Base-by-base conservation (phyloP, 1,140 invertebrate species). In the Thaumetopoea pityocampa region DNA sequence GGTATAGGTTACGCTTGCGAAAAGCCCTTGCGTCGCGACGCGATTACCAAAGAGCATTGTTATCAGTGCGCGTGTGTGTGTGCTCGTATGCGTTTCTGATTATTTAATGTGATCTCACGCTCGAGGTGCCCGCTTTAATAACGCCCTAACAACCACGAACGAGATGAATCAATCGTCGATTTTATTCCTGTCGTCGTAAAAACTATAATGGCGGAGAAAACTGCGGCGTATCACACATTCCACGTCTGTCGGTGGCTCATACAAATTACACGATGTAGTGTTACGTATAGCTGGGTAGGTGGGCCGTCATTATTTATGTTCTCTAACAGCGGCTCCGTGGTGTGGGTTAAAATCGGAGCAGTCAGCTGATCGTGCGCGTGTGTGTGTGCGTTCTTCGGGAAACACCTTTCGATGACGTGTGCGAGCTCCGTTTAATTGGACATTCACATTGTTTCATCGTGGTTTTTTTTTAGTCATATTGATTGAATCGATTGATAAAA, bases 301-400 rank as follows among this genome's bases (percentile, higher is more conserved):
- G 73, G 77, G 69, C 73, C 71, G 69, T 82, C 78, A 84, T 84
- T 84, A 84, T 84, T 84, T 81, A 84, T 84, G 80, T 81, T 84
- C 79, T 83, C 77, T 84, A 81, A 84, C 77, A 74, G 64, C 62
- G 62, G 58, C 58, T 62, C 54, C 49, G 53, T 74, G 63, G 78
- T 80, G 76, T 80, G 73, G 56, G 77, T 78, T 84, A 74, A 81
- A 84, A 84, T 81, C 80, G 71, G 77, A 81, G 77, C 80, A 84
- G 69, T 81, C 80, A 81, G 80, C 80, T 84, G 80, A 74, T 81
- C 65, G 52, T 63, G 23, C 40, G 35, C 51, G 51, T 70, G 72
- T 81, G 71, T 80, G 72, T 64, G 74, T 74, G 66, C 77, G 77
- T 81, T 81, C 80, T 81, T 84, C 73, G 80, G 80, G 77, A 80